Evolutionary conservation across 1,140 invertebrate genomes (phyloP), one percentile per base, ranked within the genome.

Genomic region (Temnothorax longispinosus): DNA sequence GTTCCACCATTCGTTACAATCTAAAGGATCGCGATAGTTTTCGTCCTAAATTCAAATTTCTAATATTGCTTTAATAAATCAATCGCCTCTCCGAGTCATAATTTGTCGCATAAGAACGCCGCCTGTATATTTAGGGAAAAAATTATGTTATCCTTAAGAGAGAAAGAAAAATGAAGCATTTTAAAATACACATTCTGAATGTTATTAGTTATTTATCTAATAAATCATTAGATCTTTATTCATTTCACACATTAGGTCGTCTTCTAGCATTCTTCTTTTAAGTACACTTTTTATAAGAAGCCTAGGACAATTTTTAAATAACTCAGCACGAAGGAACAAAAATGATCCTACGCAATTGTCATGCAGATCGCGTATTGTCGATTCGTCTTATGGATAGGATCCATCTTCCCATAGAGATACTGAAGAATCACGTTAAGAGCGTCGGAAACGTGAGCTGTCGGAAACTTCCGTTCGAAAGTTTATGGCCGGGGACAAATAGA

Each of bases 321-420:
- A 69, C 35, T 44, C 15, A 15, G 10, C 56, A 35, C 5, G 50
- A 81, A 15, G 18, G 44, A 81, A 56, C 15, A 32, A 21, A 58
- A 27, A n/a, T 35, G 58, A 38, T 71, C 5, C 13, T 69, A 15
- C n/a, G 18, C 32, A 67, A 71, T 81, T 58, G 50, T 71, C 50
- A 71, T 81, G 64, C 78, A 81, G 52, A 71, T 56, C 64, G 35
- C 50, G 65, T 44, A 58, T 21, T 56, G 35, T 56, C 50, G 47
- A 54, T 81, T 56, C 18, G 11, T 78, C 47, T 80, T 54, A n/a
- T n/a, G 64, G 38, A 41, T 56, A 32, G 35, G 38, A 81, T 81
- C 50, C 52, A 56, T 81, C 21, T 71, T 71, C 3, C 21, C 11
- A 56, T 69, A 71, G 50, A 71, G 50, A 81, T 44, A 32, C 6